Percentiles rank a stretch among this genome's conserved stretches.
Conservation (phyloP, 2,797 vertebrate genomes). For the Chromobotia macracanthus region DNA sequence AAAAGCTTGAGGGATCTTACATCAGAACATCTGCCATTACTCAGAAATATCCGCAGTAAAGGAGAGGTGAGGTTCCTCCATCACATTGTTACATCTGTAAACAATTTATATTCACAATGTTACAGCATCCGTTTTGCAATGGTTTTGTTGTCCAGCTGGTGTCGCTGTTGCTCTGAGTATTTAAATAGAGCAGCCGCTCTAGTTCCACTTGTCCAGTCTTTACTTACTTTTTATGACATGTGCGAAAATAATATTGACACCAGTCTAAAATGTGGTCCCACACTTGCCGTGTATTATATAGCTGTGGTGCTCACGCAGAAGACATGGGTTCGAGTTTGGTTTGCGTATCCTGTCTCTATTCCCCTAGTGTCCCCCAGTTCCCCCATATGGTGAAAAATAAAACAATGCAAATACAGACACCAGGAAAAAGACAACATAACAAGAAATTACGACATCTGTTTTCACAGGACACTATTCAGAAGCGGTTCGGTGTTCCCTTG, state of each 20-base stretch:
- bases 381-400: background rate
- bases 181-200: background rate
- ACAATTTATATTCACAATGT: background rate
- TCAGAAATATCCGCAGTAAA: slow-evolving; percentile 83
- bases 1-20: slow-evolving; percentile 88
- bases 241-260: background rate
- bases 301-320: background rate
- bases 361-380: too few species aligned
- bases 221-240: background rate
- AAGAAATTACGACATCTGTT: too few species aligned
- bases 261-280: background rate
- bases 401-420: too few species aligned
- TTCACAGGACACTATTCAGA: slow-evolving; percentile 79
- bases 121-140: background rate
- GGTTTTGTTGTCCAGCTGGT: background rate
- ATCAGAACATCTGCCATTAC: slow-evolving; percentile 82
- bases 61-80: slow-evolving; percentile 81
- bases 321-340: too few species aligned
- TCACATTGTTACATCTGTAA: background rate
- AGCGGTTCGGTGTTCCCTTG: slow-evolving; percentile 73
- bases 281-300: background rate
- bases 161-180: background rate
- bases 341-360: too few species aligned
- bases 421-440: too few species aligned
- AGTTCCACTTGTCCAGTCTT: background rate